Evolutionary conservation across 2,113 vertebrate species (phyloP).

Genomic region (Propithecus coquereli): DNA sequence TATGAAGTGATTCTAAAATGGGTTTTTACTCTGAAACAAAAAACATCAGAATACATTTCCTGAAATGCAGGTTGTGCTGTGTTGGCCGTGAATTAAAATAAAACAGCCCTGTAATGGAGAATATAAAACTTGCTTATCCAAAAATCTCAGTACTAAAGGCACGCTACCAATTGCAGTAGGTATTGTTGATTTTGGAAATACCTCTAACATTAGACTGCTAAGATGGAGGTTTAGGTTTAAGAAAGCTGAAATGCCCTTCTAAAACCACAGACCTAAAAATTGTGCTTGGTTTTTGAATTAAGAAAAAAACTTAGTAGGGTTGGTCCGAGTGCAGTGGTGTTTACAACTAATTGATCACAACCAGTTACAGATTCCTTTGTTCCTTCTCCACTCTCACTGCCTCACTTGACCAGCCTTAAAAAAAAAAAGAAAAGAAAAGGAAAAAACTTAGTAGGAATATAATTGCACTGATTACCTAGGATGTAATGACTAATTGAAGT

Average conservation of each 20-base stretch:
- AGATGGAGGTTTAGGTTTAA: not conserved
- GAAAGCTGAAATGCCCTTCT: not conserved
- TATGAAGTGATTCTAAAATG: not conserved
- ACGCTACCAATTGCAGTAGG: not conserved
- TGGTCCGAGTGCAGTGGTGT: no score
- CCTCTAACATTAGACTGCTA: not conserved
- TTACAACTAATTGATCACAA: no score
- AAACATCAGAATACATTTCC: not conserved
- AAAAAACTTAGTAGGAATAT: slow-evolving; percentile 4
- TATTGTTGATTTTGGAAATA: slow-evolving; percentile 7
- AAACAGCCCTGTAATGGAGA: not conserved
- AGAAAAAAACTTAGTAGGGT: not conserved
- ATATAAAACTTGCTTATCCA: not conserved
- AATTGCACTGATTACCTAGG: not conserved
- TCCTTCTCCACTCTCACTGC: no score
- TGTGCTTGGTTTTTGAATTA: not conserved
- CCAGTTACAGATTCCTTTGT: no score
- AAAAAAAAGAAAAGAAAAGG: not conserved
- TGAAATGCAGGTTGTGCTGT: not conserved
- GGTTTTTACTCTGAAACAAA: not conserved
- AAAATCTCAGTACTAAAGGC: not conserved
- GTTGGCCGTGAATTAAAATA: not conserved
- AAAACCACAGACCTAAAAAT: not conserved
- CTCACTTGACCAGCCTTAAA: no score
- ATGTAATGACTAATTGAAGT: not conserved